Conservation (phyloP, 2,113 vertebrate genomes). For the Siniperca knerii region DNA sequence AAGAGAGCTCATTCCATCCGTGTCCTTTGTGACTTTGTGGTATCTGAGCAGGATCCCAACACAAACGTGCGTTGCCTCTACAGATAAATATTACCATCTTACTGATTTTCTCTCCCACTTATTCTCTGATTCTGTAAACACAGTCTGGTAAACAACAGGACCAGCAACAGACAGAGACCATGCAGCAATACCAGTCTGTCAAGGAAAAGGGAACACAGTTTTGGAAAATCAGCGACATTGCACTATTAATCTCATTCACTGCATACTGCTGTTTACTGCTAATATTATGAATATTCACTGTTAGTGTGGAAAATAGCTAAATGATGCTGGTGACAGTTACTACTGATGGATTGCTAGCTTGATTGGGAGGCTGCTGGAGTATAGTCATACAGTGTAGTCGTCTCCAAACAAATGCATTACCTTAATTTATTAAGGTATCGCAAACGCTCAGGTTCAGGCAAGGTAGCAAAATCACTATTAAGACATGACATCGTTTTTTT, state of each 20-base stretch:
- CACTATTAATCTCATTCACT: not conserved
- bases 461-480: too few relatives aligned
- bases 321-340: too few relatives aligned
- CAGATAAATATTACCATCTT: conserved; percentile 43
- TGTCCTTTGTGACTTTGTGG: not conserved
- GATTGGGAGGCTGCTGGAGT: too few relatives aligned
- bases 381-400: too few relatives aligned
- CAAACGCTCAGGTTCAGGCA: too few relatives aligned
- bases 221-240: not conserved
- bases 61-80: not conserved
- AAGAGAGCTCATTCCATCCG: not conserved
- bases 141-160: not conserved
- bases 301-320: too few relatives aligned
- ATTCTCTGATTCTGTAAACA: conserved; percentile 34
- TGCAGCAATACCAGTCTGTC: not conserved
- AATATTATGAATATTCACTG: too few relatives aligned
- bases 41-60: not conserved
- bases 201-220: not conserved
- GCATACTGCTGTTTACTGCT: not conserved
- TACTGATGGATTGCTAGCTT: too few relatives aligned
- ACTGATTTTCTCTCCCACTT: not conserved
- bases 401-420: too few relatives aligned
- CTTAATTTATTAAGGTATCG: too few relatives aligned
- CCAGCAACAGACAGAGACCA: not conserved
- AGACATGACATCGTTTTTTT: too few relatives aligned